A percentile compares a stretch with the other conserved stretches of the same genome.
Evolutionary conservation across 2,888 invertebrate genomes (phyloP).

Genomic region (Conus canariensis): DNA sequence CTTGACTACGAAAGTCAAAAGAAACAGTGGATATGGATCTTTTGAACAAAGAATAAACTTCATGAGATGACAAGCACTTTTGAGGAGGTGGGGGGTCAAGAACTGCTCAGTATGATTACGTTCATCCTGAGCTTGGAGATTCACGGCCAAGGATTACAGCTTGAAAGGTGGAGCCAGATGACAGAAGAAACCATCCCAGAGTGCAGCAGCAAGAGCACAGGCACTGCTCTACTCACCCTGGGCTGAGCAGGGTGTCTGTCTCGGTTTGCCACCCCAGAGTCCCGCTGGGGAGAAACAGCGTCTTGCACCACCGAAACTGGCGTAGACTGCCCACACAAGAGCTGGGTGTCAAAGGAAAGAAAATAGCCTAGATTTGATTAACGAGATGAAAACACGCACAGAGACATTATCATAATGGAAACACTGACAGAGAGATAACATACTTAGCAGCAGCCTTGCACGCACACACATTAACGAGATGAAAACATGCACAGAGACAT

Average conservation of each 20-base stretch:
- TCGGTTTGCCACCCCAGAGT: constrained; percentile 42
- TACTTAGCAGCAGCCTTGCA: background rate
- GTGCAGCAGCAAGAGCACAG: background rate
- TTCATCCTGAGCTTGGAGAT: no score
- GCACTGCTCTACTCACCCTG: constrained; percentile 39
- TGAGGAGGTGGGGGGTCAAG: no score
- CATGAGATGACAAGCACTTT: no score
- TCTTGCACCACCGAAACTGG: constrained; percentile 44
- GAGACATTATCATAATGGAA: background rate
- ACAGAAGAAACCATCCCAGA: background rate
- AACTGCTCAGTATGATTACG: no score
- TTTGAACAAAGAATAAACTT: no score
- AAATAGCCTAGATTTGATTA: background rate
- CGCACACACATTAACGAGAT: background rate
- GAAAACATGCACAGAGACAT: background rate
- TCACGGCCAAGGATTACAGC: background rate
- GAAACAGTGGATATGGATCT: no score
- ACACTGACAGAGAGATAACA: background rate
- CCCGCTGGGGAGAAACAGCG: constrained; percentile 50
- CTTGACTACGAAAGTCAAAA: no score
- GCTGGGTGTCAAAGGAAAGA: background rate
- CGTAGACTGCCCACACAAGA: constrained; percentile 45
- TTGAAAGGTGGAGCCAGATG: background rate
- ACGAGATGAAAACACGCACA: background rate
- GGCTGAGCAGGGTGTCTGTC: constrained; percentile 51